phyloP scores from a whole-genome alignment of 2,797 vertebrate species.

The Cheirogaleus major region DNA sequence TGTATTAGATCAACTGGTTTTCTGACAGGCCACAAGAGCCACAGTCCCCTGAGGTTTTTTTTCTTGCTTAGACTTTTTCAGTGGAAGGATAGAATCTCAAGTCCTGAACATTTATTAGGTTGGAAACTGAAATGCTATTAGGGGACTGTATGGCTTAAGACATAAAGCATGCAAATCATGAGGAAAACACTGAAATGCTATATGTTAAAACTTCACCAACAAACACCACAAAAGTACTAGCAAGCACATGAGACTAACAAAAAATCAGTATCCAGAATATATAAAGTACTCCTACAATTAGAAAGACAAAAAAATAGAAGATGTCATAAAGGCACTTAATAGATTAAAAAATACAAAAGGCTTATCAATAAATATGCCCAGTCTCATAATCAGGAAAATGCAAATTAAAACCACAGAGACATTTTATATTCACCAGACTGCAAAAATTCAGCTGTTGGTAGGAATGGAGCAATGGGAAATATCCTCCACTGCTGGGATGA shows the following conservation, averaged over 20 bases:
- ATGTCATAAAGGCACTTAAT: not conserved
- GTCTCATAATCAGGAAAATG: not conserved
- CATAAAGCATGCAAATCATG: not conserved
- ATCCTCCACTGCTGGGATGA: not conserved
- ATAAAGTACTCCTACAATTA: not conserved
- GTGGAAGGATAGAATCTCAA: not conserved
- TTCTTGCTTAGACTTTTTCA: not conserved
- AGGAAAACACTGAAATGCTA: not conserved
- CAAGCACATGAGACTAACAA: not conserved
- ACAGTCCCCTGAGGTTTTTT: not conserved
- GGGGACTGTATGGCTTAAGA: not conserved
- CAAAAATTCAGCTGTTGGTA: not conserved
- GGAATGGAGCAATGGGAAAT: not conserved
- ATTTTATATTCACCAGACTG: not conserved
- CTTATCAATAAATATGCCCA: not conserved
- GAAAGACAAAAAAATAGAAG: not conserved
- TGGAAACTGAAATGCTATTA: not conserved
- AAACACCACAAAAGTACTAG: not conserved
- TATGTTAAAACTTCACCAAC: not conserved
- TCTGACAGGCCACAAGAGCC: not conserved
- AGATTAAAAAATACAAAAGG: not conserved
- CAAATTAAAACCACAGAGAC: not conserved
- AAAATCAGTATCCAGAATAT: not conserved
- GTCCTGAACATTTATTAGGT: not conserved
- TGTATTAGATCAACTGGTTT: not conserved